Percentiles rank a stretch among this genome's conserved stretches.
These are phyloP conservation scores for Ictalurus punctatus DNA, from an alignment of 2,113 vertebrate species.

Conservation along the genomic window DNA sequence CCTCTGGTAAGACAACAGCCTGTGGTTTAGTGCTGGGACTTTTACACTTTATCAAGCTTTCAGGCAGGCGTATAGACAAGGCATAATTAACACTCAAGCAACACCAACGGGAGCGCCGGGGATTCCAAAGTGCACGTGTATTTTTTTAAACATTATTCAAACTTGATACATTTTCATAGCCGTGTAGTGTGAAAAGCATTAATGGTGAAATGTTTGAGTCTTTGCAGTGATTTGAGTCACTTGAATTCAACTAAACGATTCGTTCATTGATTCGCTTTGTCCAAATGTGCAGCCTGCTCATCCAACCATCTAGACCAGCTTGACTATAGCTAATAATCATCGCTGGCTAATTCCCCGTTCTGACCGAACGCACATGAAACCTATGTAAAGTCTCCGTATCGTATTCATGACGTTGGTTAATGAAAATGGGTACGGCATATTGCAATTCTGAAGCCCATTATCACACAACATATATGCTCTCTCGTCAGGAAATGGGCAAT, in stretches of 20 bases:
- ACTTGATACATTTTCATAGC: not conserved
- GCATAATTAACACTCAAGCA: not conserved
- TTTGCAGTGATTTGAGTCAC: not conserved
- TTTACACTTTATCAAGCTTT: not conserved
- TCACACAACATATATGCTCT: not conserved
- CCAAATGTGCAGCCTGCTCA: not conserved
- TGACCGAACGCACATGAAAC: not conserved
- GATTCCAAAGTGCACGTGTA: not conserved
- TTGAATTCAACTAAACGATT: not conserved
- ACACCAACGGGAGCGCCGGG: too few species aligned
- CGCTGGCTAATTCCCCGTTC: not conserved
- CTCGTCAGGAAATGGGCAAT: not conserved
- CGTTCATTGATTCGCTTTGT: not conserved
- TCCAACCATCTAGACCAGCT: not conserved
- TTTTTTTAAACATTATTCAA: not conserved
- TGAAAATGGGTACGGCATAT: not conserved
- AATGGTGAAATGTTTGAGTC: not conserved
- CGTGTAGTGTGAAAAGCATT: too few species aligned
- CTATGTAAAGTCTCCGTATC: not conserved
- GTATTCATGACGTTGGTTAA: not conserved
- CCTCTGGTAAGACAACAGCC: slow-evolving; percentile 72
- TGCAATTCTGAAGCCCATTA: not conserved
- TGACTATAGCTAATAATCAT: not conserved
- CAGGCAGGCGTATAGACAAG: too few species aligned
- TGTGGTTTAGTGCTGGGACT: not conserved